Evolutionary conservation across 1,140 invertebrate species (phyloP), one percentile per base, ranked within the genome.

Genomic region (Augochlora pura): DNA sequence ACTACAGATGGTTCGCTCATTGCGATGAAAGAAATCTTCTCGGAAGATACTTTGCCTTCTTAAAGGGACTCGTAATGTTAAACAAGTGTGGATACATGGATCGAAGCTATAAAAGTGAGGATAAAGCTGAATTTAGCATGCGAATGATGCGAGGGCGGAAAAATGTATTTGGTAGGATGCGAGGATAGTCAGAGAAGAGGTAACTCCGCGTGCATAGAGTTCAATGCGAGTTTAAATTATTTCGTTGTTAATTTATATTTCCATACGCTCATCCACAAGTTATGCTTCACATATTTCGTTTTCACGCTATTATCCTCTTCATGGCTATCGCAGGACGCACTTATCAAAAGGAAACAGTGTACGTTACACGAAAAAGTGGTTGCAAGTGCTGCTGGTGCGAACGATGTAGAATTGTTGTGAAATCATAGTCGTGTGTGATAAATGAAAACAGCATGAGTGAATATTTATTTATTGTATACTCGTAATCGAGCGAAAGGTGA

Each of bases 391-490:
- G 42, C 52, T 73, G 59, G 18, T 65, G 32, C 38, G 65, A 68
- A 46, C 18, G 49, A 65, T 32, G 32, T 49, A 57, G 27, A 46
- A 46, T 72, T 23, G 59, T 59, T 25, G 39, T 66, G n/a, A 66
- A 59, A 46, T 39, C 57, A 52, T 59, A 74, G 27, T 46, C 23
- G 77, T 59, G 77, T 59, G 71, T 62, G 71, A 66, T 74, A 79
- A 57, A 10, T 65, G 69, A 4, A 60, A 62, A 64, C 10, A 27
- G 80, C 71, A 39, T 77, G 75, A 71, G 5, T 81, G 75, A 27
- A 77, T 78, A 81, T 81, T 78, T 81, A 81, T 81, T 81, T 81
- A 81, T 81, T 81, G 74, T 81, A 57, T 81, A 77, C n/a, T n/a
- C 46, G 59, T 73, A 25, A 27, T 49, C 14, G 70, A 49, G 73